Percentiles rank a stretch among this genome's conserved stretches.
These are phyloP conservation scores for Drosophila arizonae DNA, from an alignment of 1,140 invertebrate genomes.

Conservation along the genomic window DNA sequence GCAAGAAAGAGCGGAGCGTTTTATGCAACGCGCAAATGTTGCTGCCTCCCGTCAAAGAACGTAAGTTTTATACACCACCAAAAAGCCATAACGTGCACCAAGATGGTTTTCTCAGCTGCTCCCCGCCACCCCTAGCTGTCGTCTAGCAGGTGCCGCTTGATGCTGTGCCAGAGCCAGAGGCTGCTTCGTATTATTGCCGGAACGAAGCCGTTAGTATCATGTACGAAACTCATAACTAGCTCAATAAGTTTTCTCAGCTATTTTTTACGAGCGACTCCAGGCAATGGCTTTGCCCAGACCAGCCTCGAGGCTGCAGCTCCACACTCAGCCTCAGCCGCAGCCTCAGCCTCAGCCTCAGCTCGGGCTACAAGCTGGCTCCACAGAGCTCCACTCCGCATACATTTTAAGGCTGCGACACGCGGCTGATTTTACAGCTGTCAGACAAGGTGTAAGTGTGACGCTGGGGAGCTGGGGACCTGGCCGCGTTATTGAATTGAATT, in stretches of 20 bases:
- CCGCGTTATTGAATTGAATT: conserved; percentile 79
- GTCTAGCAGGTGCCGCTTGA: conserved; percentile 23
- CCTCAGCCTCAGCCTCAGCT: conserved; percentile 9
- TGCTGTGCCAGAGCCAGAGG: neutral
- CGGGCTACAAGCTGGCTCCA: conserved; percentile 11
- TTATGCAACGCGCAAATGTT: conserved; percentile 58
- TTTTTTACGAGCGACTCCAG: conserved; percentile 67
- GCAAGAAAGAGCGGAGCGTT: conserved; percentile 31
- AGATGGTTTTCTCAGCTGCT: conserved; percentile 30
- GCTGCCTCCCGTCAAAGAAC: conserved; percentile 28
- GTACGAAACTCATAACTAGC: conserved; percentile 80
- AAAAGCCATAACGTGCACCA: conserved; percentile 69
- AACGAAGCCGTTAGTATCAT: conserved; percentile 75
- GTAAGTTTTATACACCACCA: conserved; percentile 71
- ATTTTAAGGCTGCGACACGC: conserved; percentile 64
- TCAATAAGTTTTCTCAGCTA: conserved; percentile 75
- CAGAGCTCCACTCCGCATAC: conserved; percentile 24
- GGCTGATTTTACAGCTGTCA: conserved; percentile 72
- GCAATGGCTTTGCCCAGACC: conserved; percentile 1
- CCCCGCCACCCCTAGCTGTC: neutral
- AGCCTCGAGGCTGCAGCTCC: conserved; percentile 6
- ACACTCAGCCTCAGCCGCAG: neutral
- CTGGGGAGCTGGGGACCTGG: conserved; percentile 16
- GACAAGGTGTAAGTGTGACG: conserved; percentile 54
- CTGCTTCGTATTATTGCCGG: conserved; percentile 66